Conservation (phyloP, 1,140 invertebrate genomes). For the Capitella teleta region DNA sequence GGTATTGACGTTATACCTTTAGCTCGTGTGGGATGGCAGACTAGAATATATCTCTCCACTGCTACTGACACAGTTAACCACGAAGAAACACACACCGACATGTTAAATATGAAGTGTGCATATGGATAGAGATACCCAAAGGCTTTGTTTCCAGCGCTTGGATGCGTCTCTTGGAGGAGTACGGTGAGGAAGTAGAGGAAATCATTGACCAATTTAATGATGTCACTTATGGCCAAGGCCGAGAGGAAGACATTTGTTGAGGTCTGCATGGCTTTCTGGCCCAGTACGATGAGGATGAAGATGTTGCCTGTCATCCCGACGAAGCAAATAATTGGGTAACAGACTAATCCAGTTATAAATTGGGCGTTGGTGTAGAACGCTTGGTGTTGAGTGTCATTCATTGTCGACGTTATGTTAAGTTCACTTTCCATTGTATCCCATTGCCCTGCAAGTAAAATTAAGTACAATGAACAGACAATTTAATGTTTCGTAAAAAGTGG, state of each 20-base stretch:
- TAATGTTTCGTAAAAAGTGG: no score
- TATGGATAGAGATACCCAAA: conserved; percentile 32
- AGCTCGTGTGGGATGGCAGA: conserved; percentile 79
- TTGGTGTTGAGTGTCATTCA: no score
- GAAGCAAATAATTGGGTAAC: conserved; percentile 57
- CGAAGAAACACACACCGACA: conserved; percentile 48
- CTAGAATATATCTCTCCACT: conserved; percentile 80
- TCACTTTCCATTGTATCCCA: no score
- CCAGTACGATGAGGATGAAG: conserved; percentile 60
- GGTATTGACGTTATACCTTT: conserved; percentile 65
- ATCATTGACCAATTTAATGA: conserved; percentile 58
- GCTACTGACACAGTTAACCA: conserved; percentile 91
- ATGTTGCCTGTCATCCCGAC: conserved; percentile 61
- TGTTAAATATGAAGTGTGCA: conserved; percentile 35
- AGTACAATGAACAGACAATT: no score
- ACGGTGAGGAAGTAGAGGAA: conserved; percentile 56
- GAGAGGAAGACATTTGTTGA: conserved; percentile 65
- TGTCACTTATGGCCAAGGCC: conserved; percentile 60
- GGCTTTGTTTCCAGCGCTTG: conserved; percentile 12
- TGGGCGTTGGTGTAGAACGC: conserved; percentile 31
- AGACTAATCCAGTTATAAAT: conserved; percentile 39
- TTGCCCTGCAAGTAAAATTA: no score
- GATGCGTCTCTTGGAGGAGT: conserved; percentile 34
- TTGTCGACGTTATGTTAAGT: no score
- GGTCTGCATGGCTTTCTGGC: conserved; percentile 56